phyloP scores from a whole-genome alignment of 2,797 vertebrate species.

The Psittacula derbiana region DNA sequence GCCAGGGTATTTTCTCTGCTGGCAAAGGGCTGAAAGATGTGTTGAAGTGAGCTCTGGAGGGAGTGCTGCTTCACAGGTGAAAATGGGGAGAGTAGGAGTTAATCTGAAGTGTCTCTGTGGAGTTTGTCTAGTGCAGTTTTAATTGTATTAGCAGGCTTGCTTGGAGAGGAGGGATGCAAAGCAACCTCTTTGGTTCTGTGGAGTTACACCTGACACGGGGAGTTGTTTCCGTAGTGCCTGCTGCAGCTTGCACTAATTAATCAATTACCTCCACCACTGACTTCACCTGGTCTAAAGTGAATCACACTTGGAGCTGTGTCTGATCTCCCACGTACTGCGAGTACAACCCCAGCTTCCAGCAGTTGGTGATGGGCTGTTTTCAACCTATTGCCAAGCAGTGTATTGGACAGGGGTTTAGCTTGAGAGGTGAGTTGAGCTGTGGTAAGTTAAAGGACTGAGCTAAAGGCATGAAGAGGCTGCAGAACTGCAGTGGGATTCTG shows the following conservation, averaged over 20 bases:
- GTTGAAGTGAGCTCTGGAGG: neutral
- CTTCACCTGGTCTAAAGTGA: neutral
- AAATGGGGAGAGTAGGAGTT: neutral
- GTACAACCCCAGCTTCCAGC: fast-evolving
- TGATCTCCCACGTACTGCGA: fast-evolving
- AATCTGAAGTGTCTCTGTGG: neutral
- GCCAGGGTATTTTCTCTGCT: neutral
- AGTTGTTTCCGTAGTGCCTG: neutral
- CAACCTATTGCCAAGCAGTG: fast-evolving
- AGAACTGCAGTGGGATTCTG: neutral
- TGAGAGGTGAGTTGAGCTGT: neutral
- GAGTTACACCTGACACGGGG: neutral
- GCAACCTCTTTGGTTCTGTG: neutral
- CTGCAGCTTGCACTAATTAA: neutral
- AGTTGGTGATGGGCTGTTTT: neutral
- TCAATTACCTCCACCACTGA: neutral
- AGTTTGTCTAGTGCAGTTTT: neutral
- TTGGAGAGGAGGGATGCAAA: neutral
- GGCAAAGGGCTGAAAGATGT: neutral
- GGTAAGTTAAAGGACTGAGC: neutral
- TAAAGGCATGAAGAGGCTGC: neutral
- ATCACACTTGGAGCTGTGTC: fast-evolving
- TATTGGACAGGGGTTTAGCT: fast-evolving
- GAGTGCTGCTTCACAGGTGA: neutral
- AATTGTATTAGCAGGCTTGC: neutral